Percentiles rank a stretch among this genome's conserved stretches.
phyloP scores from a whole-genome alignment of 1,140 invertebrate genomes.

The Portunus trituberculatus region DNA sequence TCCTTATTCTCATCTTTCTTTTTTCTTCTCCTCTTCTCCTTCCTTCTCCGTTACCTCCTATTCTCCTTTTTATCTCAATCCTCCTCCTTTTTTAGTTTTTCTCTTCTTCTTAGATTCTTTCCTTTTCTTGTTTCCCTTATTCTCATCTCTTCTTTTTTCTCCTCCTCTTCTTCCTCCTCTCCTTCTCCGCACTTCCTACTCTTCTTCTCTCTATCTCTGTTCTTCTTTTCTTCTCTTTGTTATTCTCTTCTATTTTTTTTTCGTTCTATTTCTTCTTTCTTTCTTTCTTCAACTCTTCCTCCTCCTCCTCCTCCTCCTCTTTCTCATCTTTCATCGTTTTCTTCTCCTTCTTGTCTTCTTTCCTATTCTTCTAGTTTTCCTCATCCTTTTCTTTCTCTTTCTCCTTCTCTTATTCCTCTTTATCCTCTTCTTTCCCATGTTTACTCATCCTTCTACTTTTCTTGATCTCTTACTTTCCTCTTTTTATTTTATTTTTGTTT shows the following conservation, averaged over 20 bases:
- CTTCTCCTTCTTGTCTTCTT: not conserved
- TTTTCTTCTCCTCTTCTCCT: not conserved
- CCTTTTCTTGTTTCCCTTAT: too few species aligned
- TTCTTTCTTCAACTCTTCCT: too few species aligned
- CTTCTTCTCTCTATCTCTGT: too few species aligned
- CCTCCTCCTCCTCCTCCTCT: conserved; percentile 26
- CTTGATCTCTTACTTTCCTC: not conserved
- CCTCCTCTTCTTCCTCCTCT: too few species aligned
- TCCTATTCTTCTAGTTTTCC: not conserved
- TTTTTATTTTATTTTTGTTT: not conserved
- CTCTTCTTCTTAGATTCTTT: too few species aligned
- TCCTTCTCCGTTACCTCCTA: too few species aligned
- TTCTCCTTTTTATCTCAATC: not conserved
- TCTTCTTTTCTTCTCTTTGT: too few species aligned
- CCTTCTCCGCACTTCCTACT: too few species aligned
- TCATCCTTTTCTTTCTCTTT: not conserved
- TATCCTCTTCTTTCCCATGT: not conserved
- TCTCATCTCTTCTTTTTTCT: too few species aligned
- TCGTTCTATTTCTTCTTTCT: too few species aligned
- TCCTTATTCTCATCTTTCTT: not conserved
- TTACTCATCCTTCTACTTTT: conserved; percentile 1
- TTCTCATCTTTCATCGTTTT: not conserved
- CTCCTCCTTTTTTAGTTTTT: too few species aligned
- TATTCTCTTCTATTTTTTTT: too few species aligned
- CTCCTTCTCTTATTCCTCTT: not conserved